Evolutionary conservation across 2,888 invertebrate species (phyloP), one percentile per base, ranked within the genome.

Genomic region (Drosophila silvestris): DNA sequence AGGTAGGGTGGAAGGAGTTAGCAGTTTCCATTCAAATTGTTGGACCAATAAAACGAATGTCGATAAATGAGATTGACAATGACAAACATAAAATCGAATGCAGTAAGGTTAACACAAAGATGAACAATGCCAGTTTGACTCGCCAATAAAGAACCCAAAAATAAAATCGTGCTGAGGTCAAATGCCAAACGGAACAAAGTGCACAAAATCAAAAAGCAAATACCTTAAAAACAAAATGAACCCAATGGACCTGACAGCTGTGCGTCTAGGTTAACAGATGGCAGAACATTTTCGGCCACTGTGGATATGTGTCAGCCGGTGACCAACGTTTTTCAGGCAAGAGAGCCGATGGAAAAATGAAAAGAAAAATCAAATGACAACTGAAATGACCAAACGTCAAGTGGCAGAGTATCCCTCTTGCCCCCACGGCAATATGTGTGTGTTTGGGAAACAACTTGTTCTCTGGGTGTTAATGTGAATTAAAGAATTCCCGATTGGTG

Each of bases 21-120:
- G 35, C 62, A 62, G 62, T 62, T 59, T 54, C 67, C 77, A 89
- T 86, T 85, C 83, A 85, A 87, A 87, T 85, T 77, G 79, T 65
- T 77, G 72, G 52, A 72, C 75, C 89, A 83, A 83, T 89, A 87
- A 84, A 87, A 71, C 85, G 83, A 74, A 89, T 80, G 83, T 83
- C 87, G 82, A 89, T 87, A 87, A 87, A 87, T 83, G 85, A 85
- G 83, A 88, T 88, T 88, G 85, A 87, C 87, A 89, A 83, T 89
- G 87, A 87, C 87, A 89, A 87, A 85, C 89, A 89, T 78, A 85
- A 79, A 85, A 85, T 83, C 87, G 85, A 83, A 73, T 78, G 80
- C 82, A 78, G 77, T 69, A 77, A 82, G 82, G 82, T 79, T 77
- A 75, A 80, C 77, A 64, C 79, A 72, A 70, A 79, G 76, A 77